Evolutionary conservation across 1,140 invertebrate species (phyloP), one percentile per base, ranked within the genome.

Genomic region (Papilio glaucus): DNA sequence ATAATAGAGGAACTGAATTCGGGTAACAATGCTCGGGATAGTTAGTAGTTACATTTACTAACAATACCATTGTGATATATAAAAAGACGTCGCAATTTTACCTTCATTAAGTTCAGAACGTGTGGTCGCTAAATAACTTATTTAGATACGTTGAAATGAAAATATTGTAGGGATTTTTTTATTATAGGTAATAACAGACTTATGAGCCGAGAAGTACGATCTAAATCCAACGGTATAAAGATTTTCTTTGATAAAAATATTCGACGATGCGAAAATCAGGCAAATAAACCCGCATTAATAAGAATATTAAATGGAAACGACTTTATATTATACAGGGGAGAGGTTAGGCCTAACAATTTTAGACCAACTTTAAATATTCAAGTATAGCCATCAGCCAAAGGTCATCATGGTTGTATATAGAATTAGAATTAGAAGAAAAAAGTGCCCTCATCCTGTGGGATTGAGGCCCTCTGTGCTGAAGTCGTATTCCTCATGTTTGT

Each of bases 41-140:
- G 24, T n/a, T n/a, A 57, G 49, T 18, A 53, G 21, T 21, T 21
- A n/a, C 15, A 53, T 8, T 53, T 24, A 53, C 21, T 53, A 53
- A 53, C 49, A 53, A 53, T 53, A 53, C 21, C 24, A 24, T 24
- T 53, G 49, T 53, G 21, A 53, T 2, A 33, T 24, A 53, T 24
- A 57, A 45, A 57, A 57, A 57, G 21, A 57, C 49, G 21, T 57
- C 49, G 4, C 49, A 57, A 57, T 57, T 57, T 26, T 5, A 18
- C 21, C 49, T 26, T 57, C 24, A 57, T 57, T 24, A 53, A 53
- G 49, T 24, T 24, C 49, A 24, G 49, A 53, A 4, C n/a, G 18
- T 53, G 49, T 53, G 21, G 10, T 53, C 49, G 21, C 12, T 53
- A 53, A 53, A 53, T 53, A 12, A 9, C 18, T 53, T 53, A 53